Base-by-base conservation (phyloP, 2,888 invertebrate genomes). In the Cephus pygmeus region DNA sequence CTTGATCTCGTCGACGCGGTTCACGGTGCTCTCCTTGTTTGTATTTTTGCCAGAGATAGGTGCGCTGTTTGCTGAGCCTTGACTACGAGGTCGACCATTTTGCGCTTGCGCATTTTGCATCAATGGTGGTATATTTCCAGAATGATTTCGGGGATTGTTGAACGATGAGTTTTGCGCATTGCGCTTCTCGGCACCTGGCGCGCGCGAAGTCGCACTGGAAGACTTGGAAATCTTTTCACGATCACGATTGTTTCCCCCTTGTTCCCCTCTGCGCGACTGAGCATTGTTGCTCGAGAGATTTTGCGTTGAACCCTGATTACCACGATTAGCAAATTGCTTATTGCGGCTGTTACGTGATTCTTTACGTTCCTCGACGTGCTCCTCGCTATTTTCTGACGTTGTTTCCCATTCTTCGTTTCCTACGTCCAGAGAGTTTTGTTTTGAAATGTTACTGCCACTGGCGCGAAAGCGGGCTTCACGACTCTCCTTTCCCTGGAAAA, bases 371-470 rank as follows among this genome's bases (percentile, higher is more conserved):
- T 91, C 92, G 12, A 87, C 82, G 71, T 91, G 92, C 34, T 90
- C 91, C 81, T 95, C 96, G 91, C 96, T 96, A 92, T 96, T 96
- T 91, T 97, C 97, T 11, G 96, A 96, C 31, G 96, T 96, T 73
- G 96, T 96, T 90, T 96, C 97, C 95, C 96, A 96, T 87, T 96
- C 94, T 86, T 94, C 95, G 83, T 94, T 94, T 81, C 94, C 94
- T 12, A 93, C 92, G 80, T 92, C 91, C 9, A 89, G 85, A 0
- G 90, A 89, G 74, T 89, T 87, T 74, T 90, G 91, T 77, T 91
- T 91, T 15, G 87, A 81, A 15, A 87, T 84, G 40, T 85, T 86
- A 31, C 84, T 80, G 56, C 85, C 85, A 33, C 84, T 85, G 0
- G 86, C 82, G 11, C 90, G 89, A 33, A 86, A 87, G 73, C 90